phyloP scores from a whole-genome alignment of 2,797 vertebrate species.

The Rhinella marina region DNA sequence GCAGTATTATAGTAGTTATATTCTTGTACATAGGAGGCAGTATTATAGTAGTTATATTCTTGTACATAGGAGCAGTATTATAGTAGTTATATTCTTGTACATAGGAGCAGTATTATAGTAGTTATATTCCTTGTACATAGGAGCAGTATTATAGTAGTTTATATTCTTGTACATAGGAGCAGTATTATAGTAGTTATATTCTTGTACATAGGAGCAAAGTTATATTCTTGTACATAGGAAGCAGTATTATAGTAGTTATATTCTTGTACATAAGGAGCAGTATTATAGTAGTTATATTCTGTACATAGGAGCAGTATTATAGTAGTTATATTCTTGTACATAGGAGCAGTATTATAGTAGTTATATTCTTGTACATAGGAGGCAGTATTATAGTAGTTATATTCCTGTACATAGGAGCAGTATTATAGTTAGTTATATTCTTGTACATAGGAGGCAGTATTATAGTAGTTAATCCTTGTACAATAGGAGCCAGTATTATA shows the following conservation, averaged over 20 bases:
- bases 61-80: not conserved
- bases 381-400: slow-evolving; percentile 13
- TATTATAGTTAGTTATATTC: slow-evolving; percentile 20
- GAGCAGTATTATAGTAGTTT: not conserved
- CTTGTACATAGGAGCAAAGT: slow-evolving; percentile 16
- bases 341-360: not conserved
- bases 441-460: not conserved
- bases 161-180: slow-evolving; percentile 7
- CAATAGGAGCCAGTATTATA: not conserved
- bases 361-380: not conserved
- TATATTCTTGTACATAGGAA: slow-evolving; percentile 7
- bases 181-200: slow-evolving; percentile 25
- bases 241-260: slow-evolving; percentile 21
- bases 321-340: not conserved
- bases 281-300: slow-evolving; percentile 15
- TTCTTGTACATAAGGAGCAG: not conserved
- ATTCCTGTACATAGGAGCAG: slow-evolving; percentile 4
- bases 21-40: not conserved
- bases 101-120: no score
- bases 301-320: not conserved
- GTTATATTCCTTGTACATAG: not conserved
- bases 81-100: slow-evolving; percentile 5
- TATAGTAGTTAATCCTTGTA: slow-evolving; percentile 5
- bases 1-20: slow-evolving; percentile 5
- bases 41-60: slow-evolving; percentile 9